Conservation (phyloP, 2,797 vertebrate species). For the Smutsia temminckii region DNA sequence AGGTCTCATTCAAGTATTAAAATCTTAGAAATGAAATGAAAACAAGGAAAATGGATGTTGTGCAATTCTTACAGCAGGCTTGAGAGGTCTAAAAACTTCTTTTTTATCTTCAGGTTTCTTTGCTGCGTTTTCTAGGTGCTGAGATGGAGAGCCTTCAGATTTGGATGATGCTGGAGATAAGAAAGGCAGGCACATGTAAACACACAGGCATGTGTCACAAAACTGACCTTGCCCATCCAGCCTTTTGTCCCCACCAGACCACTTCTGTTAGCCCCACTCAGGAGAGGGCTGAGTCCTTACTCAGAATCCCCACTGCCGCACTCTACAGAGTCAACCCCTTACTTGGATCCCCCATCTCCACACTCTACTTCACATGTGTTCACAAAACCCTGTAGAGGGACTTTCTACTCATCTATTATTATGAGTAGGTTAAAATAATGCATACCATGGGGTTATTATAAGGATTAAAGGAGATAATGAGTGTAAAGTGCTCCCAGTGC, state of each 20-base stretch:
- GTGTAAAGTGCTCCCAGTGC: not conserved
- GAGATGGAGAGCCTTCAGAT: slow-evolving; percentile 93
- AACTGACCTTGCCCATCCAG: not conserved
- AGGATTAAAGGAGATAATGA: not conserved
- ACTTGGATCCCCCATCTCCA: not conserved
- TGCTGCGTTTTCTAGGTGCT: slow-evolving; percentile 90
- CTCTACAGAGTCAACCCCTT: no score
- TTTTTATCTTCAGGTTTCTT: slow-evolving; percentile 94
- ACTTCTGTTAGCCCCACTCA: not conserved
- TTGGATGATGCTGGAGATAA: slow-evolving; percentile 91
- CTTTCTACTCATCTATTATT: not conserved
- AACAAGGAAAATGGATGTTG: not conserved
- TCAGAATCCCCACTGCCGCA: no score
- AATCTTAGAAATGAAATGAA: not conserved
- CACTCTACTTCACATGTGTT: not conserved
- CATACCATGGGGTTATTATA: not conserved
- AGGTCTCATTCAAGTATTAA: not conserved
- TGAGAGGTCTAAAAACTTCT: slow-evolving; percentile 90
- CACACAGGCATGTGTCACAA: fast-evolving
- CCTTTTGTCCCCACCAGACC: not conserved
- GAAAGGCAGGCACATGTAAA: slow-evolving; percentile 50
- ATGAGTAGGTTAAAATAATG: not conserved
- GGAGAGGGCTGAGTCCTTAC: not conserved
- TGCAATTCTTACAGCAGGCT: slow-evolving; percentile 91
- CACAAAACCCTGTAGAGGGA: not conserved